Percentiles rank a stretch among this genome's conserved stretches.
phyloP scores from a whole-genome alignment of 1,140 invertebrate species.

The Pachyrhynchus sulphureomaculatus region DNA sequence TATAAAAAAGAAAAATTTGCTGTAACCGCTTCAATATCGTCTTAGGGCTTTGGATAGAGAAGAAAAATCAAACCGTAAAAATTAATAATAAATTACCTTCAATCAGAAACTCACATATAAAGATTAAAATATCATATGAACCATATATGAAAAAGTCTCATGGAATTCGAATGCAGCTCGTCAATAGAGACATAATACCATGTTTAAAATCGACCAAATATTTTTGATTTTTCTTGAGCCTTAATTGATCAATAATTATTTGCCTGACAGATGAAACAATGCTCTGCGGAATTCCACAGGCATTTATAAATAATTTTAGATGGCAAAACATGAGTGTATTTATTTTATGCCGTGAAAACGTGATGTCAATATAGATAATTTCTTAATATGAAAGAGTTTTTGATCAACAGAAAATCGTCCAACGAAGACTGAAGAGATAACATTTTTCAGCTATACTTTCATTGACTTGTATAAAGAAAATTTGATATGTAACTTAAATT shows the following conservation, averaged over 20 bases:
- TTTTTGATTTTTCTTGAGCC: slow-evolving; percentile 24
- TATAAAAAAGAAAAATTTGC: too few relatives aligned
- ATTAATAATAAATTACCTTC: too few relatives aligned
- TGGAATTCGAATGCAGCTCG: slow-evolving; percentile 8
- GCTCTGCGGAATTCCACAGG: slow-evolving; percentile 17
- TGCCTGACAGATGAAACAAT: slow-evolving; percentile 29
- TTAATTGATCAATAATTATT: slow-evolving; percentile 32
- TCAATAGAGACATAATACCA: slow-evolving; percentile 27
- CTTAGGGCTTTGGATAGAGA: too few relatives aligned
- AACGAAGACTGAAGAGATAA: too few relatives aligned
- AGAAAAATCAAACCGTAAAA: too few relatives aligned
- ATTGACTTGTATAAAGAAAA: background rate
- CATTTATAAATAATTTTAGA: slow-evolving; percentile 30
- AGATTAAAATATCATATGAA: too few relatives aligned
- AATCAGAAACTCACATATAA: too few relatives aligned
- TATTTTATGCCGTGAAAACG: slow-evolving; percentile 20
- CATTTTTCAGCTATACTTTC: background rate
- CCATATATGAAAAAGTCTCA: too few relatives aligned
- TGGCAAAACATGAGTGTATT: slow-evolving; percentile 22
- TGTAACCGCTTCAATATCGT: too few relatives aligned
- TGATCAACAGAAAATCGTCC: too few relatives aligned
- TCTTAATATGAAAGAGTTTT: slow-evolving; percentile 22
- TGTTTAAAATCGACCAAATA: slow-evolving; percentile 22
- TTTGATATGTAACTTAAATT: too few relatives aligned
- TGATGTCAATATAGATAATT: slow-evolving; percentile 28